Evolutionary conservation across 2,888 invertebrate genomes (phyloP).

Genomic region (Chaetogeoica ovagalla): DNA sequence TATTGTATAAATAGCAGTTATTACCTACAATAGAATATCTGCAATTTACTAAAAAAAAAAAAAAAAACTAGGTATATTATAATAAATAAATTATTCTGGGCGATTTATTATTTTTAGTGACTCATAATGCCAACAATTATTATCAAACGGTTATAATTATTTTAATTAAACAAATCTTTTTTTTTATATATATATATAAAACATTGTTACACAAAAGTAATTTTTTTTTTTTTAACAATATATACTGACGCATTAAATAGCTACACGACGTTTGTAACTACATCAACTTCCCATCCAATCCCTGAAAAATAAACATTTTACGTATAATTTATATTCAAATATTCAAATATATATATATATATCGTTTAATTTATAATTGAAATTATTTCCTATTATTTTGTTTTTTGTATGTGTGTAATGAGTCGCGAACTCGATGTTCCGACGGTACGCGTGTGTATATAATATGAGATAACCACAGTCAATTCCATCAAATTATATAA

Average conservation of each 20-base stretch:
- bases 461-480: too few relatives aligned
- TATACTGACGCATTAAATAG: background rate
- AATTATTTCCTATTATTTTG: too few relatives aligned
- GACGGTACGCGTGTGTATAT: too few relatives aligned
- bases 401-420: too few relatives aligned
- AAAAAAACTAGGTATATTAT: background rate
- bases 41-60: background rate
- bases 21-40: background rate
- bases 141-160: slow-evolving; percentile 20
- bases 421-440: too few relatives aligned
- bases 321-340: background rate
- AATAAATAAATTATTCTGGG: background rate
- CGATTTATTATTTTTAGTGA: background rate
- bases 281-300: slow-evolving; percentile 51
- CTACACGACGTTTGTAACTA: slow-evolving; percentile 25
- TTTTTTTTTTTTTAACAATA: background rate
- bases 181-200: too few relatives aligned
- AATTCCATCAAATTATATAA: too few relatives aligned
- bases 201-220: slow-evolving; percentile 13
- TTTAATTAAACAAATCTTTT: slow-evolving; percentile 31
- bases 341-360: too few relatives aligned
- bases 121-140: background rate
- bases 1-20: background rate
- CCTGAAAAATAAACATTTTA: slow-evolving; percentile 32
- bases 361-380: too few relatives aligned